Conservation (phyloP, 2,797 vertebrate species). For the Remorina albescens region DNA sequence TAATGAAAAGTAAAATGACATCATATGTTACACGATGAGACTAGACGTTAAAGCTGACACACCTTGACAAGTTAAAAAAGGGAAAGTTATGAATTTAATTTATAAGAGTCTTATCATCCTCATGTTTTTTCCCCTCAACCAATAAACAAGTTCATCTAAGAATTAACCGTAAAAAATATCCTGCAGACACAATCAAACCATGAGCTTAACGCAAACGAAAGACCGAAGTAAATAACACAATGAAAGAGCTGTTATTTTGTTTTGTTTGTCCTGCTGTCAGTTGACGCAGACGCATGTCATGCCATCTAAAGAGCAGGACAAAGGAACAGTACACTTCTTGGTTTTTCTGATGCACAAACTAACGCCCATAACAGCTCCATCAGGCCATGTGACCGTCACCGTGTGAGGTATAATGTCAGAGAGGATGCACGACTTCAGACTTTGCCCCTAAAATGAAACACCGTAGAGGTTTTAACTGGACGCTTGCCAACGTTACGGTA, state of each 20-base stretch:
- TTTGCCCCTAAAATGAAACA: too few species aligned
- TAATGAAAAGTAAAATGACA: background rate
- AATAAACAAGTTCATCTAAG: background rate
- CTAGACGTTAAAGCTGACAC: too few species aligned
- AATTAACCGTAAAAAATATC: background rate
- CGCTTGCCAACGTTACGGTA: background rate
- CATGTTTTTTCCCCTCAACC: background rate
- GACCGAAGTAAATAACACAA: too few species aligned
- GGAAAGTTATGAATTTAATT: too few species aligned
- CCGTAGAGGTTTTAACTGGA: too few species aligned
- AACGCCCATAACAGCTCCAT: conserved; percentile 28
- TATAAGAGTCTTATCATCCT: too few species aligned
- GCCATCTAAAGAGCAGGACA: conserved; percentile 29
- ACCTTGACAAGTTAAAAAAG: too few species aligned
- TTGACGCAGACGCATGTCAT: conserved; percentile 32
- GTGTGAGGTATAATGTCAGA: conserved; percentile 20
- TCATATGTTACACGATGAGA: background rate
- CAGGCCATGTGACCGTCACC: conserved; percentile 48
- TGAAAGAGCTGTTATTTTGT: background rate
- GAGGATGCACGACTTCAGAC: too few species aligned
- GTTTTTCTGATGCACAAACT: conserved; percentile 5
- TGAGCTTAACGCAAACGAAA: background rate
- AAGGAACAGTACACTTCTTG: conserved; percentile 42
- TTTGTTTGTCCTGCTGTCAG: conserved; percentile 1
- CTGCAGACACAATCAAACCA: background rate